These are phyloP conservation scores for Nezara viridula DNA, from an alignment of 2,888 invertebrate genomes.

Conservation along the genomic window DNA sequence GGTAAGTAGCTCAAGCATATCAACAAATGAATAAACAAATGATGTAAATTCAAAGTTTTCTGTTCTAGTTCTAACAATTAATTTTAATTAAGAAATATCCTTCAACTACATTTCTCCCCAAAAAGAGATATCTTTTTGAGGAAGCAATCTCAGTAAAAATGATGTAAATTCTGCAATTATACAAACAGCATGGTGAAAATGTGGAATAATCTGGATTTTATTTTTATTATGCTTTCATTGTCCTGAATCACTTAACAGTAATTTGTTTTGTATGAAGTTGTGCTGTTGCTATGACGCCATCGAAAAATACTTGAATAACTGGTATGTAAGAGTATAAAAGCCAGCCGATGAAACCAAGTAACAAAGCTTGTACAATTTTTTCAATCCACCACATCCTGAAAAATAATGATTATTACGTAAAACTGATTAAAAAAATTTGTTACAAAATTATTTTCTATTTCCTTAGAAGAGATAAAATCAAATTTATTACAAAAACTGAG, in stretches of 20 bases:
- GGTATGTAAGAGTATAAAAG: constrained; percentile 59
- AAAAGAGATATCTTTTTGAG: too few relatives aligned
- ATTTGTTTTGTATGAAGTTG: constrained; percentile 27
- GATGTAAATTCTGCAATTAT: too few relatives aligned
- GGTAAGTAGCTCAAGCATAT: background rate
- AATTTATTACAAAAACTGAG: background rate
- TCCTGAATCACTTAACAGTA: background rate
- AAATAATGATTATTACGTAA: constrained; percentile 59
- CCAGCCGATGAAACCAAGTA: constrained; percentile 67
- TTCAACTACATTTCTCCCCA: too few relatives aligned
- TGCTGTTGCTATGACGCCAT: background rate
- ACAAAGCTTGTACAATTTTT: constrained; percentile 67
- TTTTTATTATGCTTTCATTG: background rate
- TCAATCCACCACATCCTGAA: constrained; percentile 70
- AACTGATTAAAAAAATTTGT: background rate
- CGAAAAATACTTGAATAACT: constrained; percentile 19
- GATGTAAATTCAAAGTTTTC: too few relatives aligned
- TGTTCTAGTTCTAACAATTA: too few relatives aligned
- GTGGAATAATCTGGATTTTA: background rate
- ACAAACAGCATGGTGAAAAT: background rate
- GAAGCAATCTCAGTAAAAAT: too few relatives aligned
- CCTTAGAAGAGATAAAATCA: background rate
- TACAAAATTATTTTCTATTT: background rate
- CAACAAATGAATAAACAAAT: too few relatives aligned
- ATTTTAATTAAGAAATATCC: too few relatives aligned